Conservation (phyloP, 2,797 vertebrate species). For the Gallinago nigripennis region DNA sequence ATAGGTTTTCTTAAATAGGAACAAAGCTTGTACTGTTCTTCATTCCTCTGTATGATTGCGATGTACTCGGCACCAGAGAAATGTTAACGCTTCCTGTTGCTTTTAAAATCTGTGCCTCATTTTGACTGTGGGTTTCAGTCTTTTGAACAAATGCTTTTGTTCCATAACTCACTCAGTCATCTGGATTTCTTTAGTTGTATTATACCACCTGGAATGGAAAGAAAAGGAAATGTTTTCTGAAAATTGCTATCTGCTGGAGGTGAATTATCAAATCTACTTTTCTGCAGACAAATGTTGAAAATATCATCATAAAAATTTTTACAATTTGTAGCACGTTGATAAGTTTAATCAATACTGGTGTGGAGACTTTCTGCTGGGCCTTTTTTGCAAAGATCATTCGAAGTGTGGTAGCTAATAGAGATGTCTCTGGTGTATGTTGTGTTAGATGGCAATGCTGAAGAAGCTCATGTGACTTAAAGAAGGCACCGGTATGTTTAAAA, state of each 20-base stretch:
- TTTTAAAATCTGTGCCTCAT: background rate
- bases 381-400: background rate
- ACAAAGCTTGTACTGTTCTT: background rate
- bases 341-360: background rate
- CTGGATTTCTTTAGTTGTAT: background rate
- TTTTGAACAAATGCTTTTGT: conserved; percentile 26
- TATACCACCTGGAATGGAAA: background rate
- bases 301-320: background rate
- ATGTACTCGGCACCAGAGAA: background rate
- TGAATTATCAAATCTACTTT: background rate
- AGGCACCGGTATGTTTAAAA: background rate
- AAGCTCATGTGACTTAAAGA: background rate
- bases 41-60: background rate
- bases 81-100: background rate
- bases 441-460: background rate
- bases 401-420: background rate
- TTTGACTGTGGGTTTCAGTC: conserved; percentile 4
- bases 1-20: background rate
- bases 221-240: background rate
- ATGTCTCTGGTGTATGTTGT: background rate
- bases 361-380: background rate
- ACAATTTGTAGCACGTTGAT: background rate
- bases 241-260: background rate
- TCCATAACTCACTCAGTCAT: background rate
- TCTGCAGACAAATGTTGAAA: background rate